Evolutionary conservation across 1,140 invertebrate species (phyloP), one percentile per base, ranked within the genome.

Genomic region (Nomia melanderi): DNA sequence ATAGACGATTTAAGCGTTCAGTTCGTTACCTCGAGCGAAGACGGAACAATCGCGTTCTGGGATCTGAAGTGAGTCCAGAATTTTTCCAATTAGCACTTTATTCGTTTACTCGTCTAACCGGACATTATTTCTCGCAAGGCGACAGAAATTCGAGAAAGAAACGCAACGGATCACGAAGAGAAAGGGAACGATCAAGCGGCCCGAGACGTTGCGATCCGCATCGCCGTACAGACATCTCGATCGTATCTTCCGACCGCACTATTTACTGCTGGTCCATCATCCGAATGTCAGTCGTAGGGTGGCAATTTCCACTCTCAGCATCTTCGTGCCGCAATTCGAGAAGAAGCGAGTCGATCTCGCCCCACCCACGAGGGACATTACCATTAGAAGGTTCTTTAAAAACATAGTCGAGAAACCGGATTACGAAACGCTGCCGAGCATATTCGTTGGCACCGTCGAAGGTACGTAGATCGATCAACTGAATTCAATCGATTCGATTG

Each of bases 31-130:
- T 93, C 93, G 59, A 94, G 94, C 65, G 90, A 94, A 77, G 95
- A 96, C 85, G 95, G 95, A 7, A 93, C 89, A 12, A 92, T 96
- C 41, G 93, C 94, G 73, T 94, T 96, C 85, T 96, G 96, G 96
- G 94, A 96, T 91, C 89, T 96, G 50, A 93, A 94, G 72, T 88
- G 81, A 17, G 59, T 75, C 4, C n/a, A n/a, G n/a, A n/a, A n/a
- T n/a, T n/a, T n/a, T n/a, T n/a, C n/a, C n/a, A n/a, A n/a, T n/a
- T n/a, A n/a, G n/a, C n/a, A n/a, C n/a, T n/a, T n/a, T n/a, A 5
- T 39, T 39, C 36, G 36, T 8, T 9, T 39, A 8, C 4, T 9
- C 6, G 8, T 53, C 0, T 53, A 53, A 76, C n/a, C 23, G 3
- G 17, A 20, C 29, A 23, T 65, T 23, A n/a, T 67, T 47, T 11